Percentiles rank a stretch among this genome's conserved stretches.
These are phyloP conservation scores for Trypoxylon attenuatum DNA, from an alignment of 2,888 invertebrate genomes.

Conservation along the genomic window DNA sequence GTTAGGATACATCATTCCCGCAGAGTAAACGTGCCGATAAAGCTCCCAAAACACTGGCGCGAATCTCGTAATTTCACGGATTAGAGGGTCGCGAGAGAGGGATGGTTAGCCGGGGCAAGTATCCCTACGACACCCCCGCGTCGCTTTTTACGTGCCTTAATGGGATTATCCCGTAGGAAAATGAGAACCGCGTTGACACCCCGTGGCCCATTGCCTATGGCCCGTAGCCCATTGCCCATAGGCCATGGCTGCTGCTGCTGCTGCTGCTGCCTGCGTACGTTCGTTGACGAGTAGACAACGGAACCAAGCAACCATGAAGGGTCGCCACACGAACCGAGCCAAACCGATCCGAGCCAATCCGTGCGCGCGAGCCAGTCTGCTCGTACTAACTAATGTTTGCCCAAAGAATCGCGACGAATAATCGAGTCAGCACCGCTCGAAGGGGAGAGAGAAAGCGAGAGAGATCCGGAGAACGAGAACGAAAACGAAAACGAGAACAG, in stretches of 20 bases:
- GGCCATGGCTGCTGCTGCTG: too few species aligned
- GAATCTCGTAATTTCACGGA: not conserved
- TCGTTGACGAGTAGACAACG: conserved; percentile 72
- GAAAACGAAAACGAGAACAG: too few species aligned
- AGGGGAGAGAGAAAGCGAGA: too few species aligned
- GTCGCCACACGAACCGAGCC: conserved; percentile 66
- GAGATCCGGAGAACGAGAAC: too few species aligned
- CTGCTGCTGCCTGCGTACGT: conserved; percentile 2
- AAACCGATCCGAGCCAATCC: conserved; percentile 67
- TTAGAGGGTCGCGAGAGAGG: conserved; percentile 21
- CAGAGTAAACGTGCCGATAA: too few species aligned
- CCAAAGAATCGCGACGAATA: conserved; percentile 71
- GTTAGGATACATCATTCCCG: too few species aligned
- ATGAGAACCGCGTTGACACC: conserved; percentile 71
- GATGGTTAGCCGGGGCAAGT: not conserved
- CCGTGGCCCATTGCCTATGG: conserved; percentile 56
- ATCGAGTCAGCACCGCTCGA: conserved; percentile 61
- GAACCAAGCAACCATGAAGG: conserved; percentile 71
- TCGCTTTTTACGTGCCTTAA: conserved; percentile 14
- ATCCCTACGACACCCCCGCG: not conserved
- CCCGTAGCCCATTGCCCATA: too few species aligned
- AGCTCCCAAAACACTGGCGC: too few species aligned
- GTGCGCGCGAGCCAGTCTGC: conserved; percentile 51
- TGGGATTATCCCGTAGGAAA: conserved; percentile 48
- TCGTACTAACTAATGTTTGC: conserved; percentile 75